Base-by-base conservation (phyloP, 2,113 vertebrate genomes). In the Cochlearius cochlearius region DNA sequence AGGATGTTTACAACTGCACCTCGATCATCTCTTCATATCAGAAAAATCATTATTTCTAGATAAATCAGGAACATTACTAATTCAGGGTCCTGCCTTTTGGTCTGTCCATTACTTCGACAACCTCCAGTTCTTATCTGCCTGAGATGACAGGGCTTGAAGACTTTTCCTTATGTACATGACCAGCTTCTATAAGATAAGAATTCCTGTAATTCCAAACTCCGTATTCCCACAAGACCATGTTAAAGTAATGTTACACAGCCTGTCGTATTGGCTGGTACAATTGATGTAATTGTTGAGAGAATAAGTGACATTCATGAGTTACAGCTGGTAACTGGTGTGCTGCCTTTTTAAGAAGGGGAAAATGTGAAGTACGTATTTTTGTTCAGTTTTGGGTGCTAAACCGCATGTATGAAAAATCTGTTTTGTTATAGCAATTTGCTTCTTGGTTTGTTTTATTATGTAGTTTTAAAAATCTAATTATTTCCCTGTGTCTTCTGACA, bases 211-310 rank as follows among this genome's bases (percentile, higher is more conserved):
- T 78, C 32, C 0, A 0, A 52, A 26, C 30, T 73, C 22, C 11
- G n/a, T 66, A 16, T 62, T 82, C 26, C 15, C 15, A 7, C 32
- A 63, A 22, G 36, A 43, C 25, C 7, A 2, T 1, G 3, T 23
- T 47, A 16, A 47, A 26, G 16, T 38, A 43, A 43, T 41, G 49
- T 22, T n/a, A 2, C 11, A 21, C 41, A 80, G 52, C 15, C 26
- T n/a, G 0, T 38, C 3, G 1, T 32, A 7, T 9, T 76, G 49
- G 7, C 52, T 73, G n/a, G 11, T 20, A 10, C 21, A 63, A 1
- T 10, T 56, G 39, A 38, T 52, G 36, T 4, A 3, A 2, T 20
- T 71, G 11, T 16, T 71, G 34, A 47, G 45, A 38, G 12, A 68
- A 1, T 15, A 45, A 56, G 41, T 19, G 69, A 17, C 1, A 1